phyloP scores from a whole-genome alignment of 2,888 invertebrate genomes.

The Meiosimyza decipiens region DNA sequence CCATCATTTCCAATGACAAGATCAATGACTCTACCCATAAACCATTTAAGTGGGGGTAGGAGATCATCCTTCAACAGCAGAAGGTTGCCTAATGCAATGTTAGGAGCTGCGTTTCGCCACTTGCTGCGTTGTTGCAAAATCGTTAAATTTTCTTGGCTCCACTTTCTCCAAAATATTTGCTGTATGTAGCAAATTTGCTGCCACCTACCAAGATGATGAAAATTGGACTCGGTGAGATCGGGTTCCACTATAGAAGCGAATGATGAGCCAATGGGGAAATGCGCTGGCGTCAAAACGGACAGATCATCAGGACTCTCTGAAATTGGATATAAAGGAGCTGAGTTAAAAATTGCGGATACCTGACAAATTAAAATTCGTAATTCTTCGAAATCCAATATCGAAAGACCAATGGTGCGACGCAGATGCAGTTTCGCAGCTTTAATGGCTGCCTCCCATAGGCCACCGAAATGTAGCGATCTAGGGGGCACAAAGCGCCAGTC shows the following conservation, averaged over 20 bases:
- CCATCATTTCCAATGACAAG: no score
- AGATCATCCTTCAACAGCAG: slow-evolving; percentile 24
- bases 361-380: slow-evolving; percentile 43
- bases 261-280: slow-evolving; percentile 41
- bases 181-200: slow-evolving; percentile 40
- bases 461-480: slow-evolving; percentile 42
- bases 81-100: slow-evolving; percentile 16
- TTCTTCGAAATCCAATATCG: slow-evolving; percentile 41
- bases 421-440: slow-evolving; percentile 42
- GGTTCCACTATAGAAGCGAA: slow-evolving; percentile 33
- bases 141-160: slow-evolving; percentile 36
- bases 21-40: no score
- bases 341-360: slow-evolving; percentile 44
- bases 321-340: slow-evolving; percentile 43
- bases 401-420: slow-evolving; percentile 35
- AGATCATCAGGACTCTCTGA: slow-evolving; percentile 44
- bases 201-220: slow-evolving; percentile 23
- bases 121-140: slow-evolving; percentile 41
- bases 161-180: slow-evolving; percentile 42
- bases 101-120: slow-evolving; percentile 36
- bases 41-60: neutral
- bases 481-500: slow-evolving; percentile 40
- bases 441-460: slow-evolving; percentile 41
- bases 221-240: no score
- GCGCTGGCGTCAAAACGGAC: slow-evolving; percentile 41